phyloP scores from a whole-genome alignment of 1,140 invertebrate species.

The Sitobion miscanthi region DNA sequence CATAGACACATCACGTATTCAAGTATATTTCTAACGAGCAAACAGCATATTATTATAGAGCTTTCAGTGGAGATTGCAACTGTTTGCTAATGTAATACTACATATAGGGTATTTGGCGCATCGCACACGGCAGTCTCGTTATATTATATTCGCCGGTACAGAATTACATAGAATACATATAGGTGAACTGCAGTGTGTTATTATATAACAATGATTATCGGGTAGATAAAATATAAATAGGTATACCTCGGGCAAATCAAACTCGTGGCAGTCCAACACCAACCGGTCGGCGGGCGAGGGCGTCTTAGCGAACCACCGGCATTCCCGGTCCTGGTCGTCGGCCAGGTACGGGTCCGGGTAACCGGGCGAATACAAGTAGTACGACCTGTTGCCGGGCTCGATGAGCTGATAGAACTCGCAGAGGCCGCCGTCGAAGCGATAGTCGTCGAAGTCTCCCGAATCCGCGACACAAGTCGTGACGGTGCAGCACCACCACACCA shows the following conservation, averaged over 20 bases:
- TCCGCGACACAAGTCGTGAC: not conserved
- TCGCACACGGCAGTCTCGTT: no score
- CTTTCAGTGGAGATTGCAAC: not conserved
- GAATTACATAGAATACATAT: not conserved
- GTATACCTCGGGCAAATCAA: constrained; percentile 29
- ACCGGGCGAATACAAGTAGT: constrained; percentile 45
- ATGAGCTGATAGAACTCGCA: constrained; percentile 36
- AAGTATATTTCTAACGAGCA: not conserved
- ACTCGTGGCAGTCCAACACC: constrained; percentile 42
- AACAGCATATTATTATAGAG: not conserved
- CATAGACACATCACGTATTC: not conserved
- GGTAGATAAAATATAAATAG: not conserved
- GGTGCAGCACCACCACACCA: not conserved
- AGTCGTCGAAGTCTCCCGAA: not conserved
- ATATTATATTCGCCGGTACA: not conserved
- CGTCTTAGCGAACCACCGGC: constrained; percentile 41
- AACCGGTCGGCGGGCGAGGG: constrained; percentile 16
- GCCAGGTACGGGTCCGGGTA: not conserved
- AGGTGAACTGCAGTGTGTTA: no score
- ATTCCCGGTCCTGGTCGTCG: not conserved
- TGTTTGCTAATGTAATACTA: no score
- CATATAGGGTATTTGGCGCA: no score
- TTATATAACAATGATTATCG: not conserved
- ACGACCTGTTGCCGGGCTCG: constrained; percentile 46
- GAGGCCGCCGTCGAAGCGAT: not conserved